Evolutionary conservation across 2,113 vertebrate genomes (phyloP), one percentile per base, ranked within the genome.

Genomic region (Atherinomorus stipes): DNA sequence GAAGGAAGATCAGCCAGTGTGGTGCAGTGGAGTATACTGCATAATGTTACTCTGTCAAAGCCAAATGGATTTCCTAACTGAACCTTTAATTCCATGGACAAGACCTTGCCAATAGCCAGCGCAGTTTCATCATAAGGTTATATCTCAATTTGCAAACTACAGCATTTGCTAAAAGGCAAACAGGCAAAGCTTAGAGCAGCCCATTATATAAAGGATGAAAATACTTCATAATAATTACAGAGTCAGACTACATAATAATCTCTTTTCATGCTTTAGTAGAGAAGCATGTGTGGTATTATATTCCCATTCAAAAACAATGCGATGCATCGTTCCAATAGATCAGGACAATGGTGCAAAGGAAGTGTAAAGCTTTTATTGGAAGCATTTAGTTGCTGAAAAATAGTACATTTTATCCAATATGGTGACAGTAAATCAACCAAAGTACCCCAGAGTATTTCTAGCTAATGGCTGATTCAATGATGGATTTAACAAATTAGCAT

Each of bases 401-500:
- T 51, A 2, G n/a, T 25, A 60, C 16, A 45, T 54, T 62, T 65
- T 40, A 58, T 16, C 40, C 50, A 45, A 64, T 21, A 25, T 26
- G 31, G 51, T 63, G 50, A 75, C 11, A 49, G 50, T 78, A 74
- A 63, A 83, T 81, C 79, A 82, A 68, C 69, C 66, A 26, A 77
- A 77, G 49, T 51, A 56, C 70, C 79, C 68, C 4, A 25, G 54
- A 70, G 78, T 73, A 47, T 74, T 63, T 59, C 51, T 15, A 40
- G 38, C 38, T 22, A 66, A 82, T 62, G 62, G 64, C 66, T 64
- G 63, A 83, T 72, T 34, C 66, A 60, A 37, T 86, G 84, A 85
- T 85, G 70, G 66, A 82, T 85, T 78, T 51, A 7, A 25, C 16
- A 72, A 78, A 85, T 83, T 81, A 84, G 60, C 71, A 81, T 85